Percentiles rank a stretch among this genome's conserved stretches.
Conservation (phyloP, 2,113 vertebrate species). For the Antechinus flavipes region DNA sequence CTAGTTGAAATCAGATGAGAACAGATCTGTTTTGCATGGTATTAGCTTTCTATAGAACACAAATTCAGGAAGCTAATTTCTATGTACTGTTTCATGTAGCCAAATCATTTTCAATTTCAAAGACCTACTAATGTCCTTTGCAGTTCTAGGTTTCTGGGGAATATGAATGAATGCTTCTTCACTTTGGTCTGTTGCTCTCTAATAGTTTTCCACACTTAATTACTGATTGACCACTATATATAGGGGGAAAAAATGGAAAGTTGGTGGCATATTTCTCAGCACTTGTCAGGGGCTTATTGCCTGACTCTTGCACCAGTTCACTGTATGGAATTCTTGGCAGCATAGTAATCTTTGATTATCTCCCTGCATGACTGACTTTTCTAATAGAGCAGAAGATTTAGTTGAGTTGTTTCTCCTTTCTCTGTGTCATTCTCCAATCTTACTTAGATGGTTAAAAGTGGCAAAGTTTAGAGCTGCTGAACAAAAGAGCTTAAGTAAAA, state of each 20-base stretch:
- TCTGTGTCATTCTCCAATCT: neutral
- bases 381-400: neutral
- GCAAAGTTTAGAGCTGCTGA: neutral
- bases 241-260: conserved; percentile 14
- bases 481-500: conserved; percentile 11
- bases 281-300: neutral
- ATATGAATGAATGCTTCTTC: neutral
- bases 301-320: neutral
- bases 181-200: neutral
- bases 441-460: neutral
- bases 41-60: neutral
- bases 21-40: neutral
- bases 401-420: neutral
- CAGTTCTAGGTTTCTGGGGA: neutral
- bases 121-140: neutral
- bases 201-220: neutral
- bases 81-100: neutral
- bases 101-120: neutral
- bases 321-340: neutral
- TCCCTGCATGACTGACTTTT: fast-evolving
- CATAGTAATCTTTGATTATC: neutral
- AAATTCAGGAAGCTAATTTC: neutral
- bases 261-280: neutral
- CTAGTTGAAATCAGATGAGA: neutral
- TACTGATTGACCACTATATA: conserved; percentile 24